Conservation (phyloP, 1,140 invertebrate genomes). For the Hypothenemus hampei region DNA sequence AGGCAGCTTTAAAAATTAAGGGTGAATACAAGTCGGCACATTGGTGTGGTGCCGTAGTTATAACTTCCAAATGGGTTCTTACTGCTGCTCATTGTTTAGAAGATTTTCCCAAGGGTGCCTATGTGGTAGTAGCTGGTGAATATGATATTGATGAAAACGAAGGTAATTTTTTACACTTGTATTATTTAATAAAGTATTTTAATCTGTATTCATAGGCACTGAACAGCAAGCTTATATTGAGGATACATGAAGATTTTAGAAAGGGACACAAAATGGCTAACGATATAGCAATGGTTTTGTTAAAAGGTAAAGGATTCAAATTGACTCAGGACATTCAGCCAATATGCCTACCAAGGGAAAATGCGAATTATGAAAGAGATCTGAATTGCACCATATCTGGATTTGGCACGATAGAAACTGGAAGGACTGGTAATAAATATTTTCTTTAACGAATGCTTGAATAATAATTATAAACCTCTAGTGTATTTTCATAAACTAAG, state of each 20-base stretch:
- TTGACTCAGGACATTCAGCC: conserved; percentile 67
- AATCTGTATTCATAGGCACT: too few species aligned
- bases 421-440: conserved; percentile 50
- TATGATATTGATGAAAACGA: conserved; percentile 64
- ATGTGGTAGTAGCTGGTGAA: conserved; percentile 66
- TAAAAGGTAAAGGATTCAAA: conserved; percentile 59
- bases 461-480: conserved; percentile 34
- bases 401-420: conserved; percentile 64
- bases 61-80: conserved; percentile 63
- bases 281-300: conserved; percentile 66
- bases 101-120: conserved; percentile 61
- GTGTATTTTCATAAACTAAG: conserved; percentile 76
- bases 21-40: conserved; percentile 55
- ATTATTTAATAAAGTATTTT: background rate
- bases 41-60: conserved; percentile 73
- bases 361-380: conserved; percentile 50
- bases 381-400: conserved; percentile 74
- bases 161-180: conserved; percentile 31
- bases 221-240: conserved; percentile 66
- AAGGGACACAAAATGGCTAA: conserved; percentile 64
- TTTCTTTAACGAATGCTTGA: conserved; percentile 8
- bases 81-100: conserved; percentile 77
- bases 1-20: conserved; percentile 65
- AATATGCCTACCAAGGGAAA: conserved; percentile 62
- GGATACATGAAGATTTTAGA: conserved; percentile 62